Conservation (phyloP, 2,888 invertebrate genomes). For the Brenthis daphne region DNA sequence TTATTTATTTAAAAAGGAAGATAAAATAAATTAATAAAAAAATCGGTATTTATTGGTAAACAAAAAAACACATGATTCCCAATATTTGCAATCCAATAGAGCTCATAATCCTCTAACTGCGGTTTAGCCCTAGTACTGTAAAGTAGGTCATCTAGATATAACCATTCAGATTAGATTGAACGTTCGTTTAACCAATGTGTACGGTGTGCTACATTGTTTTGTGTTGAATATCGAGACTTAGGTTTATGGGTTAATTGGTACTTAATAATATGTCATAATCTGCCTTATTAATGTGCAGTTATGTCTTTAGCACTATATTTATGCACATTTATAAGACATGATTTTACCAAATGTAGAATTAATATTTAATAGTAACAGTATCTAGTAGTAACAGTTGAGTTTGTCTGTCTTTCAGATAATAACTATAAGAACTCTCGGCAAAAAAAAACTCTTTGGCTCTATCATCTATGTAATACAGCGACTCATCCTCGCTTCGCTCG, state of each 20-base stretch:
- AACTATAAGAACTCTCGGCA: too few relatives aligned
- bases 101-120: conserved; percentile 13
- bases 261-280: conserved; percentile 9
- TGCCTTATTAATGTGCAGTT: conserved; percentile 1
- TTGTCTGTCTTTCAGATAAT: too few relatives aligned
- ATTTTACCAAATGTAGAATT: too few relatives aligned
- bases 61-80: not conserved
- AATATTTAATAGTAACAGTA: too few relatives aligned
- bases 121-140: conserved; percentile 17
- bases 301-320: not conserved
- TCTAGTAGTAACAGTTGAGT: too few relatives aligned
- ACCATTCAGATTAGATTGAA: conserved; percentile 22
- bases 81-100: conserved; percentile 9
- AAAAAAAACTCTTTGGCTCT: too few relatives aligned
- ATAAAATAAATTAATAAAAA: too few relatives aligned
- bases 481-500: too few relatives aligned
- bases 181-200: conserved; percentile 18
- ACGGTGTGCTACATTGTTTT: conserved; percentile 16
- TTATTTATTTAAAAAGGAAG: too few relatives aligned
- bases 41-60: not conserved
- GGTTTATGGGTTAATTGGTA: conserved; percentile 20
- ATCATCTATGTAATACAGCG: too few relatives aligned
- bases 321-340: too few relatives aligned
- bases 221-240: conserved; percentile 5
- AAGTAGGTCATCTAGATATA: conserved; percentile 36